Evolutionary conservation across 2,888 invertebrate genomes (phyloP), one percentile per base, ranked within the genome.

Genomic region (Caradrina clavipalpis): DNA sequence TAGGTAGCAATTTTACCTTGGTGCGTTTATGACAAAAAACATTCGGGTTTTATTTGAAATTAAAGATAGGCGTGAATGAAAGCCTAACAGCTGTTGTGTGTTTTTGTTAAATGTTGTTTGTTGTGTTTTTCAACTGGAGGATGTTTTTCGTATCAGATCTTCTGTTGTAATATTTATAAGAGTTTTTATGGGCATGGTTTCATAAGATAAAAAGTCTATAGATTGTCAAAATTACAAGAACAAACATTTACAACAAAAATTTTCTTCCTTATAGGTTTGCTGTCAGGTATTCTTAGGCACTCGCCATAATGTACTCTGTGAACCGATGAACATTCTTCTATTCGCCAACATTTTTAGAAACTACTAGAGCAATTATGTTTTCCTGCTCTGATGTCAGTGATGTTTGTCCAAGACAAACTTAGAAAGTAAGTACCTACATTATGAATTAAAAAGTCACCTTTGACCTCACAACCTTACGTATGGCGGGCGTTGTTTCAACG

Each of bases 21-120:
- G 89, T 88, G 89, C 90, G 87, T 91, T 92, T 91, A 92, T 89
- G 91, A 90, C 90, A 91, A 91, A 92, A 93, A 93, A 93, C 90
- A 93, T 87, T 85, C 85, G 81, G 84, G 87, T 88, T 92, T 89
- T 90, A 88, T 89, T 86, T 84, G 69, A 64, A 74, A 83, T 77
- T 79, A 69, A 71, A 69, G 82, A 77, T 77, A 77, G 65, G 69
- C 58, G 71, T 70, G 64, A 77, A 76, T 66, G 80, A 71, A 76
- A 58, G 53, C 66, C 66, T 22, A 60, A 54, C 72, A 70, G 69
- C 69, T 78, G 79, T 26, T 71, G 50, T 58, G 56, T 60, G 49
- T 64, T 63, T 58, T 68, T 51, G 42, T 58, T 56, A 59, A 55
- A n/a, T 31, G 39, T 31, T 5, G 15, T 17, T n/a, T n/a, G 8